Base-by-base conservation (phyloP, 2,797 vertebrate genomes). In the Anguilla megastoma region DNA sequence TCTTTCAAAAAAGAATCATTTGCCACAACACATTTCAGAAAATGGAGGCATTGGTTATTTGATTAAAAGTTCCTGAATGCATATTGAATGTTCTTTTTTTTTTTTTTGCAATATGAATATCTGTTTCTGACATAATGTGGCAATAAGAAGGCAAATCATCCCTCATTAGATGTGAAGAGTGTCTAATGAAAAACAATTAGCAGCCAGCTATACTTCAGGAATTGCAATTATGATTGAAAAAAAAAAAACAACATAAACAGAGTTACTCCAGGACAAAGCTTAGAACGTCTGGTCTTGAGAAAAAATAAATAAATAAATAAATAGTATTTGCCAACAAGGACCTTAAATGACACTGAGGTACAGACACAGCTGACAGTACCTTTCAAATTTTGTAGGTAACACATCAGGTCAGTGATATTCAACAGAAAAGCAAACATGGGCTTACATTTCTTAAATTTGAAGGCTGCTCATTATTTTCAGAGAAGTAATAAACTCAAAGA, bases 161-260 rank as follows among this genome's bases (percentile, higher is more conserved):
- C 63, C 63, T 66, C 63, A 66, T 66, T 66, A 66, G n/a, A 66
- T 66, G 63, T 66, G 63, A 66, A n/a, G 63, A 66, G 63, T 66
- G 63, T 27, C 24, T 27, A 24, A 27, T 24, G 54, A 66, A 66
- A 66, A 66, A 66, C 63, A 66, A 66, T 66, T 66, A 66, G n/a
- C 63, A 27, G 63, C 24, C 14, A 9, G 63, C 63, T n/a, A 27
- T n/a, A 27, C 63, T 1, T 27, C 63, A 24, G n/a, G 63, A 66
- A 66, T 66, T 66, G 63, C 63, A 66, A 66, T 66, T 66, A 66
- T 66, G 63, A 6, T n/a, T 27, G 18, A 24, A 66, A 66, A 27
- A 27, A 50, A 50, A 52, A 52, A 52, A 7, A 41, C 36, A 41
- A 0, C 3, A 10, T 52, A 60, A 60, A 60, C 58, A 60, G 58